Conservation (phyloP, 2,113 vertebrate species). For the Pristiophorus japonicus region DNA sequence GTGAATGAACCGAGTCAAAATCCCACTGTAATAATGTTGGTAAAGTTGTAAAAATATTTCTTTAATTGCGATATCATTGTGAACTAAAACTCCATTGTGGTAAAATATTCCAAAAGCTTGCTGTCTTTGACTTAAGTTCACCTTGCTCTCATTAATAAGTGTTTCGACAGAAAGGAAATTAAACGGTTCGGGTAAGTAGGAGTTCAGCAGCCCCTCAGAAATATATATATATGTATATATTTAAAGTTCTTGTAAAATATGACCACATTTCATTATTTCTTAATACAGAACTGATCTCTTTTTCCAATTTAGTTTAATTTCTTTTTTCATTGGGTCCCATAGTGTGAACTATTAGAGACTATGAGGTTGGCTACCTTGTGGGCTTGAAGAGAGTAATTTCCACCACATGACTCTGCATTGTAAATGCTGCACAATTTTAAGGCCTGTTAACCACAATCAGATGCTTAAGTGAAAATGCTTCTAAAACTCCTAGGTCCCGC, state of each 20-base stretch:
- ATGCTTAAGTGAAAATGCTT: background rate
- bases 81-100: background rate
- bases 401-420: background rate
- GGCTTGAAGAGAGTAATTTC: conserved; percentile 1
- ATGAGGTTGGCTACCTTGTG: background rate
- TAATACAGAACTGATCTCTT: background rate
- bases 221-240: background rate
- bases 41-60: background rate
- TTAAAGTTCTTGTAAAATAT: background rate
- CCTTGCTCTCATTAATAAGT: background rate
- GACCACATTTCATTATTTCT: background rate
- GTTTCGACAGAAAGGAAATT: background rate
- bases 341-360: background rate
- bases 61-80: background rate
- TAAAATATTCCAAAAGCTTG: background rate
- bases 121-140: background rate
- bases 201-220: background rate
- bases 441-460: conserved; percentile 23
- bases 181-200: background rate
- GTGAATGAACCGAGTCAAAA: background rate
- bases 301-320: conserved; percentile 17
- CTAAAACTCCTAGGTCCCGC: background rate
- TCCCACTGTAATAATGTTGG: background rate
- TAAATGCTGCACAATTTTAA: conserved; percentile 20
- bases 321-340: background rate